Conservation (phyloP, 2,113 vertebrate species). For the Psettodes erumei region DNA sequence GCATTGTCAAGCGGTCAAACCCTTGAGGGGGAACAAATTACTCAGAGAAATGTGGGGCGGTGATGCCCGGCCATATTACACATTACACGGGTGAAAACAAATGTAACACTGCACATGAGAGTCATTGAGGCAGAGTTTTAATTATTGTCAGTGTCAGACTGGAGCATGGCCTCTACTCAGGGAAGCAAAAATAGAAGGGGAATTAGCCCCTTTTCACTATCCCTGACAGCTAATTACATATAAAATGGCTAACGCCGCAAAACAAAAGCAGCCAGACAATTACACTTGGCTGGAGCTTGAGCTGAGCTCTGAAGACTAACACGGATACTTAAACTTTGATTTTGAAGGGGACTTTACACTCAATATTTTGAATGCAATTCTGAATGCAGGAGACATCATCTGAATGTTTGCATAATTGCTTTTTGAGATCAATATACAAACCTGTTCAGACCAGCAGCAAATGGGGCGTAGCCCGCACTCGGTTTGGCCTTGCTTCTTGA, state of each 20-base stretch:
- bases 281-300: slow-evolving; percentile 53
- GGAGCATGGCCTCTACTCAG: slow-evolving; percentile 57
- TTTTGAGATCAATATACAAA: slow-evolving; percentile 53
- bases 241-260: slow-evolving; percentile 72
- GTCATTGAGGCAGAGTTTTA: slow-evolving; percentile 76
- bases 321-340: slow-evolving; percentile 45
- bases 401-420: slow-evolving; percentile 48
- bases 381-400: slow-evolving; percentile 41
- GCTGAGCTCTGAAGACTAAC: slow-evolving; percentile 50
- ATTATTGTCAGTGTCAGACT: slow-evolving; percentile 80
- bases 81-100: slow-evolving; percentile 70
- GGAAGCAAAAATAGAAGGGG: slow-evolving; percentile 67
- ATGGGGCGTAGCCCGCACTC: slow-evolving; percentile 28
- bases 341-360: slow-evolving; percentile 41
- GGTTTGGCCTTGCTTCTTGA: slow-evolving; percentile 40
- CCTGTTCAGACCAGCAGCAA: slow-evolving; percentile 43
- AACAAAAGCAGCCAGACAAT: slow-evolving; percentile 74
- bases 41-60: slow-evolving; percentile 46
- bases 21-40: slow-evolving; percentile 73
- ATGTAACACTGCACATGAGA: slow-evolving; percentile 61
- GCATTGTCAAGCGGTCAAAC: slow-evolving; percentile 67
- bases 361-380: no score
- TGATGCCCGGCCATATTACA: slow-evolving; percentile 52
- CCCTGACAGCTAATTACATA: slow-evolving; percentile 81
- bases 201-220: slow-evolving; percentile 74